Base-by-base conservation (phyloP, 2,797 vertebrate genomes). In the Gambusia yucatana region DNA sequence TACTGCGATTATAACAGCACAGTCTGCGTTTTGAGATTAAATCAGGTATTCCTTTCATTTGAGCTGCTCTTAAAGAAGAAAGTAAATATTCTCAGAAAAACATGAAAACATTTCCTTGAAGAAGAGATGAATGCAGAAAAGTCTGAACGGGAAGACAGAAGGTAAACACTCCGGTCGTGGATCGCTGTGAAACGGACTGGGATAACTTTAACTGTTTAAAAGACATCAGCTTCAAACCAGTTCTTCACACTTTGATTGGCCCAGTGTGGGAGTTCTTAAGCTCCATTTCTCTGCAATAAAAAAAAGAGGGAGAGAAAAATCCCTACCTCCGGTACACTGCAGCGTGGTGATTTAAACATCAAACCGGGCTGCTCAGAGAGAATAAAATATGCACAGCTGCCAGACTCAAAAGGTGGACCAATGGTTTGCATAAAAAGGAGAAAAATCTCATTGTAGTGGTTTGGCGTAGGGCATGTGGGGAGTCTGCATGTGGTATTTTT, bases 221-320 rank as follows among this genome's bases (percentile, higher is more conserved):
- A 82, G 78, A 73, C 83, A 80, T 84, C 85, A 77, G 88, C 86
- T 87, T 90, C 84, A 91, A 88, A 90, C 85, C 50, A 75, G 74
- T 73, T 89, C 73, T 87, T 90, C 88, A 92, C 87, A 91, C 89
- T 91, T 89, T 90, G 88, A 87, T 91, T 87, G 81, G 86, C 82
- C 86, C 89, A 82, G 61, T 86, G 88, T 90, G 84, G 81, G 86
- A 86, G 86, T 90, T 88, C 85, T 90, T 77, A 84, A 81, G 75
- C 88, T 90, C 71, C 76, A 72, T 90, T 89, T 82, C 83, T 61
- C 82, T 67, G 79, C 57, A 25, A 13, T 78, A 65, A 65, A 36
- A 43, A 75, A 22, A 6, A 1, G 48, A 8, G 48, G 7, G 78
- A n/a, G 48, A 72, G 10, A 22, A 46, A 78, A 73, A 73, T 3